These are phyloP conservation scores for Propithecus perrieri DNA, from an alignment of 2,797 vertebrate species.

Conservation along the genomic window DNA sequence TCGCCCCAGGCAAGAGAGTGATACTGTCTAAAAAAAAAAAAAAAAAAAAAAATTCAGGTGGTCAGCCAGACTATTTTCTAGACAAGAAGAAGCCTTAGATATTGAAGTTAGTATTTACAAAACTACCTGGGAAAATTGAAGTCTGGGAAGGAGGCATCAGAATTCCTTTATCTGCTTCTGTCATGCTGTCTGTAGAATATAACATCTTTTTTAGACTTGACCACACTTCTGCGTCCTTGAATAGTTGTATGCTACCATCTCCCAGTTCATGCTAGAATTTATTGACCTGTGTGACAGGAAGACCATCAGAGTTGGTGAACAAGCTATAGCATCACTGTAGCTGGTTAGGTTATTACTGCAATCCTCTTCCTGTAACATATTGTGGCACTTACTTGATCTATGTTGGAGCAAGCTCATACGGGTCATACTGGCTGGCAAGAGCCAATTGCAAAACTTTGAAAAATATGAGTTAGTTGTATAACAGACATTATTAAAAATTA, in stretches of 20 bases:
- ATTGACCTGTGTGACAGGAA: not conserved
- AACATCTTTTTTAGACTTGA: not conserved
- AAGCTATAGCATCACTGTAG: not conserved
- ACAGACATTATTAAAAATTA: not conserved
- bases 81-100: not conserved
- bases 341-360: not conserved
- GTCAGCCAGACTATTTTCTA: not conserved
- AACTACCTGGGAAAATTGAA: not conserved
- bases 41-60: not conserved
- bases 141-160: not conserved
- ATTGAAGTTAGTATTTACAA: not conserved
- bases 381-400: not conserved
- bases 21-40: too few species aligned
- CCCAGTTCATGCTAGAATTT: not conserved
- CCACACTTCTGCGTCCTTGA: not conserved
- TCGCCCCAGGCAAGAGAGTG: too few species aligned
- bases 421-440: not conserved
- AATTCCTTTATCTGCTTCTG: not conserved
- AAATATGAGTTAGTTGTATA: not conserved
- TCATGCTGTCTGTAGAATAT: not conserved
- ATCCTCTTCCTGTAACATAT: not conserved
- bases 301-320: not conserved
- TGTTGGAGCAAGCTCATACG: not conserved
- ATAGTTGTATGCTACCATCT: not conserved
- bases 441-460: not conserved